Evolutionary conservation across 2,797 vertebrate species (phyloP).

Genomic region (Mormyrus proboscirostris): DNA sequence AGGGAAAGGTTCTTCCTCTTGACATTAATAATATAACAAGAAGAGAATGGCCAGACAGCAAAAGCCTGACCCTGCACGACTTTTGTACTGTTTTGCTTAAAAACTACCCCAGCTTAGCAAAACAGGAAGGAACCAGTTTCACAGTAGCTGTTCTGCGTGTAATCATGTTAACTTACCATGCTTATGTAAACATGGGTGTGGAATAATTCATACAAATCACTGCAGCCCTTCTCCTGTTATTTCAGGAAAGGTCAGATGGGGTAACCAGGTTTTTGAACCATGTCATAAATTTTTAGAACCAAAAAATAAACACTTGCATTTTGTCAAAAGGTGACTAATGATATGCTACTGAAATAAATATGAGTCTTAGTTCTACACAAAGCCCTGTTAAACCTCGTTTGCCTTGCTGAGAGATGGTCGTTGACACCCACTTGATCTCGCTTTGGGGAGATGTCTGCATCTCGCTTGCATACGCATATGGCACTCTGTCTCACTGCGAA

Average conservation of each 20-base stretch:
- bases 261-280: conserved; percentile 24
- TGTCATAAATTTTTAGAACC: conserved; percentile 19
- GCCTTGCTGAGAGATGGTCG: neutral
- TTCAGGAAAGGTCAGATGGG: conserved; percentile 10
- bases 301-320: conserved; percentile 32
- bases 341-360: neutral
- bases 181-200: conserved; percentile 33
- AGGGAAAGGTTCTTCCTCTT: conserved; percentile 28
- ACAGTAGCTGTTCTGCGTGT: conserved; percentile 33
- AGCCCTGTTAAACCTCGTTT: neutral
- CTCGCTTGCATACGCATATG: neutral
- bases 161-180: conserved; percentile 35
- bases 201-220: conserved; percentile 30
- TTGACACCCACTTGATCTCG: neutral
- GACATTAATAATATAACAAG: conserved; percentile 22
- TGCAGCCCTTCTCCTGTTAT: conserved; percentile 22
- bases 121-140: conserved; percentile 42
- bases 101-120: conserved; percentile 27
- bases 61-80: conserved; percentile 35
- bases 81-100: conserved; percentile 36
- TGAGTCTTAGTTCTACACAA: neutral
- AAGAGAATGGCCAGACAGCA: conserved; percentile 19
- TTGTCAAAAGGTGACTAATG: conserved; percentile 16
- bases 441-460: neutral
- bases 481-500: neutral